Evolutionary conservation across 37 sponge, comb jelly and placozoan genomes (phyloP), one percentile per base, ranked within the genome.

Genomic region (Chondrilla cf. caribensis): DNA sequence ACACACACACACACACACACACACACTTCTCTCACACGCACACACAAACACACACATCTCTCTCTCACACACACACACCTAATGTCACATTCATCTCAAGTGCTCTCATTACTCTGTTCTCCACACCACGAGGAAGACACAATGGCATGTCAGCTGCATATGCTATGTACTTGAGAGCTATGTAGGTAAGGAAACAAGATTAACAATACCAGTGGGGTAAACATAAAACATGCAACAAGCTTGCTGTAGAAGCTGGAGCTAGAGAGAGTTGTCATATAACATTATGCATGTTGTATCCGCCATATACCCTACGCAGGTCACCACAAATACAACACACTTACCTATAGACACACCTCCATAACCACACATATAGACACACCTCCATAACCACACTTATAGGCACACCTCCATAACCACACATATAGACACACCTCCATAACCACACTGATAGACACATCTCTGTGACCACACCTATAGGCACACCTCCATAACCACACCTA

Each of bases 141-240:
- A 90, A 60, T 36, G 91, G 87, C 44, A 90, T 66, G 31, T 90
- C 91, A 66, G 91, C 91, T 54, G 71, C 83, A 78, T 86, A 79
- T 0, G 82, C 91, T 66, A 90, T 86, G 51, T 90, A 90, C 64
- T 90, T 90, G 40, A 84, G 38, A 32, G 86, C 90, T 89, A 62
- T n/a, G n/a, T n/a, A 6, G 57, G 22, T 40, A 78, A 7, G 17
- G 38, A 72, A 84, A 5, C 9, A 77, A 60, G 43, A 47, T 8
- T 21, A 55, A 11, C 37, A 24, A 76, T 42, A n/a, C n/a, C n/a
- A n/a, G n/a, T n/a, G n/a, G n/a, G n/a, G 43, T 3, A 55, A 60
- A 39, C 33, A 43, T 24, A 3, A 33, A 76, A 36, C 22, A 76
- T 29, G 58, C n/a, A n/a, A n/a, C n/a, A n/a, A n/a, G n/a, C 17